Evolutionary conservation across 1,140 invertebrate species (phyloP).

Genomic region (Uloborus diversus): DNA sequence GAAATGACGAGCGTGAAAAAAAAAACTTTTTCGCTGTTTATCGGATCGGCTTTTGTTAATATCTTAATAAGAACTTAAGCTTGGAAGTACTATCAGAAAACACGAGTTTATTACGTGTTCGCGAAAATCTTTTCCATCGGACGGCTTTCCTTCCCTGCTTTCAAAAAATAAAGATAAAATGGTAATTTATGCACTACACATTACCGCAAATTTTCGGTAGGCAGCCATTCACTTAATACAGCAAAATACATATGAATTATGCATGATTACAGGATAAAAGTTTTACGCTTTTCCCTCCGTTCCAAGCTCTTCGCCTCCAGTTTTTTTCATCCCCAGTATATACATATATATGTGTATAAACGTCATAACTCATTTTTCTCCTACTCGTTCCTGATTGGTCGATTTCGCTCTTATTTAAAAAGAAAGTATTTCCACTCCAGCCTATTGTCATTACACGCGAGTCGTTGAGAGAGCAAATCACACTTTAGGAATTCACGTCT

Average conservation of each 20-base stretch:
- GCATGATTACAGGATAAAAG: slow-evolving; percentile 51
- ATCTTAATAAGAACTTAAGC: slow-evolving; percentile 49
- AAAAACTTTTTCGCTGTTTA: slow-evolving; percentile 2
- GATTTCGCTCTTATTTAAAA: slow-evolving; percentile 30
- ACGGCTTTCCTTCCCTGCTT: neutral
- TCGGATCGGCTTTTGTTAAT: slow-evolving; percentile 26
- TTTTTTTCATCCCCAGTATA: slow-evolving; percentile 13
- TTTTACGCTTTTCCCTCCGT: slow-evolving; percentile 32
- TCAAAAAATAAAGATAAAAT: slow-evolving; percentile 52
- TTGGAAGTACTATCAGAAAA: slow-evolving; percentile 31
- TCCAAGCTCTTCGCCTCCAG: neutral
- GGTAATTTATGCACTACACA: slow-evolving; percentile 44
- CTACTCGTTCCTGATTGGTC: slow-evolving; percentile 32
- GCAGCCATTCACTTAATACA: slow-evolving; percentile 44
- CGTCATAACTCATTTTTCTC: slow-evolving; percentile 40
- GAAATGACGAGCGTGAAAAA: slow-evolving; percentile 4
- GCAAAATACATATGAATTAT: slow-evolving; percentile 49
- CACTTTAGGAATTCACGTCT: slow-evolving; percentile 52
- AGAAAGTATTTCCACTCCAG: slow-evolving; percentile 44
- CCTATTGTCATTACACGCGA: slow-evolving; percentile 50
- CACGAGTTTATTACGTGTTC: slow-evolving; percentile 47
- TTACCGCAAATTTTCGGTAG: slow-evolving; percentile 39
- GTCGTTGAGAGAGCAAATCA: slow-evolving; percentile 47
- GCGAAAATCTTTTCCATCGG: slow-evolving; percentile 15
- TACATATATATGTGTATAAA: slow-evolving; percentile 31